These are phyloP conservation scores for Pelmatolapia mariae DNA, from an alignment of 2,113 vertebrate species.

Conservation along the genomic window DNA sequence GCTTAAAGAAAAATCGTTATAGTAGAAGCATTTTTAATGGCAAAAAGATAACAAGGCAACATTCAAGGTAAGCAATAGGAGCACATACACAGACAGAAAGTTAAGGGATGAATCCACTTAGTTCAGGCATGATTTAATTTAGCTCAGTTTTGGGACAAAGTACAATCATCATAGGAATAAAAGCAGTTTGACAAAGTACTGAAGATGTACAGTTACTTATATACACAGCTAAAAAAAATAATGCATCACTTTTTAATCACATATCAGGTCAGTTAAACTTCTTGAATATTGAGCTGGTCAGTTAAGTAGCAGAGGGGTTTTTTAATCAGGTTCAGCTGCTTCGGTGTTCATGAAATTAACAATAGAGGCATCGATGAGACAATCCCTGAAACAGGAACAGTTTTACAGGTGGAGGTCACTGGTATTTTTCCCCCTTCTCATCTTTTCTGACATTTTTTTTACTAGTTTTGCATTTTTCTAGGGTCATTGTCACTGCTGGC, in stretches of 20 bases:
- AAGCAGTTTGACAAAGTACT: not conserved
- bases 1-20: not conserved
- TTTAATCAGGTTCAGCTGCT: not conserved
- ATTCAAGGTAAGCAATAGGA: not conserved
- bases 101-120: not conserved
- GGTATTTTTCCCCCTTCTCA: fast-evolving
- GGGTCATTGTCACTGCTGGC: not conserved
- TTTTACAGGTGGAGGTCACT: not conserved
- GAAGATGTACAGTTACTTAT: not conserved
- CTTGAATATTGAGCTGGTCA: not conserved
- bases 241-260: not conserved
- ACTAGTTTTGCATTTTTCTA: not conserved
- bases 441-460: fast-evolving
- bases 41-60: not conserved
- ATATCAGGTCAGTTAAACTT: not conserved
- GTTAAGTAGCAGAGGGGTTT: fast-evolving
- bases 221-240: not conserved
- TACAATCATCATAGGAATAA: not conserved
- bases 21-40: not conserved
- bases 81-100: not conserved
- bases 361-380: not conserved
- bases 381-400: not conserved
- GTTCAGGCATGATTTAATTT: not conserved
- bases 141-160: not conserved
- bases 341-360: not conserved